Conservation (phyloP, 2,888 invertebrate genomes). For the Clepsis dumicolana region DNA sequence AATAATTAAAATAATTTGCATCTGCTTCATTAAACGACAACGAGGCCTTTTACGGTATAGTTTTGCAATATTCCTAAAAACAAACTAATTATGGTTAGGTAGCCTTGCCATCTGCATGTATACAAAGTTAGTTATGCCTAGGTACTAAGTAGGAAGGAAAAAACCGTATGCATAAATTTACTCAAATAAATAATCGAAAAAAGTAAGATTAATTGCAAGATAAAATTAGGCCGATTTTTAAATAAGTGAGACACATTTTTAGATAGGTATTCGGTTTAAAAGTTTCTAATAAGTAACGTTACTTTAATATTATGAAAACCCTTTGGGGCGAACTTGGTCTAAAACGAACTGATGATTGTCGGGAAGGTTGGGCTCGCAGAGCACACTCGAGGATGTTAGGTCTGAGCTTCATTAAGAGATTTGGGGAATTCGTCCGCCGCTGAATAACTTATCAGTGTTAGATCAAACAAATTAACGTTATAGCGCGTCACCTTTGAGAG, state of each 20-base stretch:
- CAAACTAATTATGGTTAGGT: too few species aligned
- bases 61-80: too few species aligned
- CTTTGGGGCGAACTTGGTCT: slow-evolving; percentile 8
- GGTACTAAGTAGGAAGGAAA: too few species aligned
- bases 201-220: background rate
- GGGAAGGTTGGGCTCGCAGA: background rate
- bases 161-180: too few species aligned
- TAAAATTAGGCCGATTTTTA: background rate
- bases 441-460: slow-evolving; percentile 42
- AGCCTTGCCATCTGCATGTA: too few species aligned
- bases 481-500: slow-evolving; percentile 77
- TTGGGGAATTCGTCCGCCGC: slow-evolving; percentile 29
- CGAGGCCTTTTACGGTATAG: too few species aligned
- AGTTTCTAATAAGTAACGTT: slow-evolving; percentile 11
- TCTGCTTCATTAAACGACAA: too few species aligned
- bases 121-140: too few species aligned
- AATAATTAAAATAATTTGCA: background rate
- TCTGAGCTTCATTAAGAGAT: slow-evolving; percentile 24
- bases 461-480: slow-evolving; percentile 45
- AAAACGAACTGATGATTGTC: slow-evolving; percentile 5
- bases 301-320: slow-evolving; percentile 17
- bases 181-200: too few species aligned
- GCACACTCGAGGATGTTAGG: slow-evolving; percentile 14
- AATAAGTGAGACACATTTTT: background rate
- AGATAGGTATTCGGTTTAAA: background rate